phyloP scores from a whole-genome alignment of 2,113 vertebrate genomes.

The Phalacrocorax aristotelis region DNA sequence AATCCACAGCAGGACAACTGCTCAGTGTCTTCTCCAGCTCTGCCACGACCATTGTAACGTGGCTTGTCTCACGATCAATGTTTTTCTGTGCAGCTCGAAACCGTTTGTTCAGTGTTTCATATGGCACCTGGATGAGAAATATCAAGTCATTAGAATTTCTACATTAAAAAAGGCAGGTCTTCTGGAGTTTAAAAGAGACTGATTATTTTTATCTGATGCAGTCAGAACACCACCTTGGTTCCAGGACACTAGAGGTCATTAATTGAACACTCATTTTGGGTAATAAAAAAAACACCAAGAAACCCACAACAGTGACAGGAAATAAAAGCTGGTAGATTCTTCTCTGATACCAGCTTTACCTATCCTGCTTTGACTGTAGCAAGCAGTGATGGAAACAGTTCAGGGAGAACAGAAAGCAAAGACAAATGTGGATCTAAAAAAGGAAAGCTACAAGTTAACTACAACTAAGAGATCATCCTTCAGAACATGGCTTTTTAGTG shows the following conservation, averaged over 20 bases:
- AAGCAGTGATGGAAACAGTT: neutral
- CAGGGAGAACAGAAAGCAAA: neutral
- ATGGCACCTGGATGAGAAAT: conserved; percentile 83
- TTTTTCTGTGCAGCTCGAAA: conserved; percentile 98
- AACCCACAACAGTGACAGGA: neutral
- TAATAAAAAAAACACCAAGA: neutral
- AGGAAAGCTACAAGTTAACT: neutral
- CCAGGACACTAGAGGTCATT: neutral
- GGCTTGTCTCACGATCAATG: conserved; percentile 95
- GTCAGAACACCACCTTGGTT: neutral
- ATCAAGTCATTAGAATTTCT: neutral
- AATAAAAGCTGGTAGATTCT: neutral
- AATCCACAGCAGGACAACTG: conserved; percentile 94
- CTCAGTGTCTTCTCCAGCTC: conserved; percentile 97
- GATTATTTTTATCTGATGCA: neutral
- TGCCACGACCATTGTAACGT: conserved; percentile 96
- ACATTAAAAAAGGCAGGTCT: neutral
- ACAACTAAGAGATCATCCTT: neutral
- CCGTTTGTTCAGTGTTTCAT: conserved; percentile 97
- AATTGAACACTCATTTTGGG: neutral
- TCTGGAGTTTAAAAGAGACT: neutral
- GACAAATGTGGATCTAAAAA: neutral
- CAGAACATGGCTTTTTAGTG: neutral
- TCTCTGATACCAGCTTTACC: neutral
- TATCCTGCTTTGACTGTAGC: neutral